Base-by-base conservation (phyloP, 1,140 invertebrate genomes). In the Andricus grossulariae region DNA sequence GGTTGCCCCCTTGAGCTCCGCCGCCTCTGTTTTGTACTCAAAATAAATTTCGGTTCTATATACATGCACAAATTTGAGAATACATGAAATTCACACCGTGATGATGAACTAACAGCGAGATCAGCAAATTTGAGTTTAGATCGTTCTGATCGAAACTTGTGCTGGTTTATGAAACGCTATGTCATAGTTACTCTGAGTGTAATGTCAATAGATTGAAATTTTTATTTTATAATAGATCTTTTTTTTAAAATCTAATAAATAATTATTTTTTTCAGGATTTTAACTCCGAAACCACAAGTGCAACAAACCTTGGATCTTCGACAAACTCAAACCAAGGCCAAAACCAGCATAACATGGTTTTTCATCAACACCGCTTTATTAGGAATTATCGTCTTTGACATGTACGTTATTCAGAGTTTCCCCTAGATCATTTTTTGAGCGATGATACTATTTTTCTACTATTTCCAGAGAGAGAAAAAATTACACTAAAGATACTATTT, bases 261-360 rank as follows among this genome's bases (percentile, higher is more conserved):
- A 32, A 18, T 52, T 32, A 66, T 80, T 52, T 70, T 19, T 85
- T 75, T 3, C 51, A 89, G 89, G 75, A 81, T 88, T 73, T 77
- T 90, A 45, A 86, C 88, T 19, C 83, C 89, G 6, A 90, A 89
- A 72, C 88, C 89, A 16, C 87, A 89, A 72, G 88, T 90, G 8
- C 83, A 89, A 66, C 88, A 89, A 76, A 85, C 85, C 13, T 45
- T 90, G 0, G 79, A 88, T 74, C 50, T 89, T 13, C 80, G 81
- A 16, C 88, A 88, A 72, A 79, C 72, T 0, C 88, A 88, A 72
- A 85, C 51, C 13, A 88, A 85, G 80, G 87, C 87, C 0, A 87
- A 81, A 51, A 88, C 79, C 25, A 88, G 81, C 54, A 85, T 89
- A 16, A 89, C 84, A 15, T 88, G 88, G 83, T 89, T 90, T 75